A percentile compares a stretch with the other conserved stretches of the same genome.
phyloP scores from a whole-genome alignment of 2,888 invertebrate genomes.

The Parnassius mnemosyne region DNA sequence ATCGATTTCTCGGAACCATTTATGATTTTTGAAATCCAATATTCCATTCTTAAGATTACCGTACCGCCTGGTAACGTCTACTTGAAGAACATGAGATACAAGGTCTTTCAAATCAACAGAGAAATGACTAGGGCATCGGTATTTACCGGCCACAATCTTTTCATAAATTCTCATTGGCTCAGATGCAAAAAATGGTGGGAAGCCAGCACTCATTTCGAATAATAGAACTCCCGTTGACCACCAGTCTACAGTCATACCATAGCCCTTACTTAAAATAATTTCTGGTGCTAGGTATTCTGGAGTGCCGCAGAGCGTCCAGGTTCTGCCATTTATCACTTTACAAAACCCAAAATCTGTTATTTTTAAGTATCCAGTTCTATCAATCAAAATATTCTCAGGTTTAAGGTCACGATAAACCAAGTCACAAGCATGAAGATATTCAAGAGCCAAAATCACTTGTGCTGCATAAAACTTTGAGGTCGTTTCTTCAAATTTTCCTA shows the following conservation, averaged over 20 bases:
- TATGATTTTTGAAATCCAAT: slow-evolving; percentile 94
- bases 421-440: slow-evolving; percentile 93
- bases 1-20: slow-evolving; percentile 93
- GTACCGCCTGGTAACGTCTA: slow-evolving; percentile 80
- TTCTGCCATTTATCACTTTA: slow-evolving; percentile 87
- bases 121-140: slow-evolving; percentile 90
- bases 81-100: slow-evolving; percentile 87
- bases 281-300: slow-evolving; percentile 98
- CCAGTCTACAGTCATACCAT: slow-evolving; percentile 96
- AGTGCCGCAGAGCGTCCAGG: slow-evolving; percentile 97
- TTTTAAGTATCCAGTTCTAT: slow-evolving; percentile 88
- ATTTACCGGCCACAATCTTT: slow-evolving; percentile 95
- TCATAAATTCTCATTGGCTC: slow-evolving; percentile 97
- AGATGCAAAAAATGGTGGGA: slow-evolving; percentile 95
- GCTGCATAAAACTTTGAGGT: slow-evolving; percentile 93
- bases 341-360: slow-evolving; percentile 98
- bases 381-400: slow-evolving; percentile 94
- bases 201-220: slow-evolving; percentile 95
- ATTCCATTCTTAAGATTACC: slow-evolving; percentile 95
- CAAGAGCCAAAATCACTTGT: slow-evolving; percentile 93
- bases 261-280: slow-evolving; percentile 93
- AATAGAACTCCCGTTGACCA: slow-evolving; percentile 95
- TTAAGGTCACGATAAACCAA: slow-evolving; percentile 95
- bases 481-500: slow-evolving; percentile 85
- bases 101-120: slow-evolving; percentile 90